phyloP scores from a whole-genome alignment of 2,888 invertebrate species.

The Drosophila ochracea region DNA sequence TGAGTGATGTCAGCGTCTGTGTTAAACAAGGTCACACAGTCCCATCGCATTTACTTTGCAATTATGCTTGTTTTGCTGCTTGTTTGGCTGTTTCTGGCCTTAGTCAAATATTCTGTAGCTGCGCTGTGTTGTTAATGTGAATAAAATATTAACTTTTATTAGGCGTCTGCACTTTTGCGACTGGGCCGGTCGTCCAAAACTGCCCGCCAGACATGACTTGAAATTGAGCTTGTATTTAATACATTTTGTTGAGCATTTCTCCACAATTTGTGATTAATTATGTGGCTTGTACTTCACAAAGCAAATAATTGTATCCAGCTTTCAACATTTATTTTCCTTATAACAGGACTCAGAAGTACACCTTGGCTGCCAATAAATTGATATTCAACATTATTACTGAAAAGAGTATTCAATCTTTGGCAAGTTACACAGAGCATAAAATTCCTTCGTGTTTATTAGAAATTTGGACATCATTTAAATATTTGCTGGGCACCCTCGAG shows the following conservation, averaged over 20 bases:
- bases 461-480: slow-evolving; percentile 43
- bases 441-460: slow-evolving; percentile 19
- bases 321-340: background rate
- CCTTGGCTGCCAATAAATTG: background rate
- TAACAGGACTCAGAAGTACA: background rate
- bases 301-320: background rate
- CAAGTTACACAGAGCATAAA: too few relatives aligned
- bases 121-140: slow-evolving; percentile 22
- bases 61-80: background rate
- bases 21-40: slow-evolving; percentile 34
- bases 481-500: slow-evolving; percentile 40
- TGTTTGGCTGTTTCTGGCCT: slow-evolving; percentile 1
- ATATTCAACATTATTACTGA: background rate
- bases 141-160: slow-evolving; percentile 48
- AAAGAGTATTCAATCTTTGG: slow-evolving; percentile 24
- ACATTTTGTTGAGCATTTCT: background rate
- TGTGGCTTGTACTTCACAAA: background rate
- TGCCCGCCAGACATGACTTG: background rate
- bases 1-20: background rate
- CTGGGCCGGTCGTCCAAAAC: slow-evolving; percentile 15
- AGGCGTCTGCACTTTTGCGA: slow-evolving; percentile 32
- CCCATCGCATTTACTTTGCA: slow-evolving; percentile 1
- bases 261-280: background rate
- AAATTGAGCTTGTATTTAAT: slow-evolving; percentile 1
- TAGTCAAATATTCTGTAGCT: slow-evolving; percentile 24